Conservation (phyloP, 2,888 invertebrate genomes). For the Conchocele bisecta region DNA sequence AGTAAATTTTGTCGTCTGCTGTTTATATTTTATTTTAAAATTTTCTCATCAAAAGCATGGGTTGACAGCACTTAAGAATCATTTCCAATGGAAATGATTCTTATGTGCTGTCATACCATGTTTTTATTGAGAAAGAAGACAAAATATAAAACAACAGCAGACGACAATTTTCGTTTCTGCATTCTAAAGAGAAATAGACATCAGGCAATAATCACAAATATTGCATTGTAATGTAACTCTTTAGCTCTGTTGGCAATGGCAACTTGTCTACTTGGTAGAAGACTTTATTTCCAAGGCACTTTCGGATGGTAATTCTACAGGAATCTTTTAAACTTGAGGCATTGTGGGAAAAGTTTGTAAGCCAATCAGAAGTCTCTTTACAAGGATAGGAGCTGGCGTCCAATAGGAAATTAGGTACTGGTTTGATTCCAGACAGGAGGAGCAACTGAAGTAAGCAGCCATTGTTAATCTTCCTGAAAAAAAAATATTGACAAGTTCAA, state of each 20-base stretch:
- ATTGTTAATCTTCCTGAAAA: constrained; percentile 40
- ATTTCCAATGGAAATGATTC: no score
- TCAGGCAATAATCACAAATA: no score
- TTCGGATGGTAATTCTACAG: constrained; percentile 59
- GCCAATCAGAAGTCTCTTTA: constrained; percentile 58
- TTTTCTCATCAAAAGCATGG: no score
- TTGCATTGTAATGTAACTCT: constrained; percentile 55
- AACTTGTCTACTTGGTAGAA: constrained; percentile 41
- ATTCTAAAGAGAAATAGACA: no score
- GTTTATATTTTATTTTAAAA: no score
- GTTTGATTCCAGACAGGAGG: constrained; percentile 60
- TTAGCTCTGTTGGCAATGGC: constrained; percentile 57
- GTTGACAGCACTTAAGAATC: no score
- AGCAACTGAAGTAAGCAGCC: constrained; percentile 50
- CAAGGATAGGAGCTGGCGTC: constrained; percentile 41
- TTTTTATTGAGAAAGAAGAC: no score
- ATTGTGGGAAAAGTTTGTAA: constrained; percentile 52
- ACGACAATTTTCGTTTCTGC: no score
- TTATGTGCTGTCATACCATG: no score
- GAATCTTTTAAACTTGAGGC: constrained; percentile 58
- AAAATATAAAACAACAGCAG: no score
- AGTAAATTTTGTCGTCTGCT: no score
- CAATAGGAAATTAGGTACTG: constrained; percentile 48
- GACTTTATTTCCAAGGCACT: constrained; percentile 62
- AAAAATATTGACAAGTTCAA: constrained; percentile 1